phyloP scores from a whole-genome alignment of 2,797 vertebrate species.

The Podargus strigoides region DNA sequence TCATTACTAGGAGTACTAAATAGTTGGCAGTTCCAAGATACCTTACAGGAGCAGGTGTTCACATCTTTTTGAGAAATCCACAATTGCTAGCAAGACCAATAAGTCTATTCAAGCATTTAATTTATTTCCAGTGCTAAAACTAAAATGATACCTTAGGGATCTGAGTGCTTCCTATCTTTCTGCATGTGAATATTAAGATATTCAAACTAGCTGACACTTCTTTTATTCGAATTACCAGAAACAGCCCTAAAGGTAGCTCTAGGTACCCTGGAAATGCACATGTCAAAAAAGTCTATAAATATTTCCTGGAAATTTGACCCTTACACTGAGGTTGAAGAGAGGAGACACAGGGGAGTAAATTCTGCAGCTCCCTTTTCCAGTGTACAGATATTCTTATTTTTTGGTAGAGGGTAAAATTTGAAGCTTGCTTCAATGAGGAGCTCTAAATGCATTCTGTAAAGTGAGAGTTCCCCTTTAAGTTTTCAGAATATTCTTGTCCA shows the following conservation, averaged over 20 bases:
- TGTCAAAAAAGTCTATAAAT: background rate
- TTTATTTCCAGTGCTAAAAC: background rate
- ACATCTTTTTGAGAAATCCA: background rate
- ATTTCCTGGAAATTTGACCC: slow-evolving; percentile 15
- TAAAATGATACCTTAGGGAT: background rate
- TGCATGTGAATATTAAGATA: background rate
- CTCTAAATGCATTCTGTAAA: background rate
- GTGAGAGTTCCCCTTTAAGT: background rate
- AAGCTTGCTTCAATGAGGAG: background rate
- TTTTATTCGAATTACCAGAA: background rate
- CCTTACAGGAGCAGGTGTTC: background rate
- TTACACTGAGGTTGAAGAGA: background rate
- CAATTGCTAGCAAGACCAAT: background rate
- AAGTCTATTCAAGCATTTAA: background rate
- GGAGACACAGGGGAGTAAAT: background rate
- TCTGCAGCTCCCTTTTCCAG: background rate
- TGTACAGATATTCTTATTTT: background rate
- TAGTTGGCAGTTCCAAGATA: background rate
- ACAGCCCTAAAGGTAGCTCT: background rate
- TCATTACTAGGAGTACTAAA: background rate
- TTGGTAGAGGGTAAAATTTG: background rate
- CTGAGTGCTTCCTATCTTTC: background rate
- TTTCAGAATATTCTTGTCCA: background rate
- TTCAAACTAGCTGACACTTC: background rate
- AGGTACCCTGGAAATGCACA: background rate